Base-by-base conservation (phyloP, 2,797 vertebrate genomes). In the Neosalanx taihuensis region DNA sequence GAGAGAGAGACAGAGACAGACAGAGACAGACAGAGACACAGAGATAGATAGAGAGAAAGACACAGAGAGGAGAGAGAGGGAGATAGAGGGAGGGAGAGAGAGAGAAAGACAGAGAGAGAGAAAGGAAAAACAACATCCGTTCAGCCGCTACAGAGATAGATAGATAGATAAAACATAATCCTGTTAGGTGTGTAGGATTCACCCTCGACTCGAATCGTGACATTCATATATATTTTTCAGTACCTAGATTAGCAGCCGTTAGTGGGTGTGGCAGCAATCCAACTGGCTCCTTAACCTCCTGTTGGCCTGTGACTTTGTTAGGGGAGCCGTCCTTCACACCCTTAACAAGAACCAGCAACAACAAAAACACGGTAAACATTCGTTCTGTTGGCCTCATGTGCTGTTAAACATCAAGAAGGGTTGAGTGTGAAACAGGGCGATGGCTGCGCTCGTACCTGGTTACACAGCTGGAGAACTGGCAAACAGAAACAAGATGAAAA, bases 381-480 rank as follows among this genome's bases (percentile, higher is more conserved):
- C 26, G 30, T 61, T 61, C 23, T 30, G 23, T 30, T 46, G 41
- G 9, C 41, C 10, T 9, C 35, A 9, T 1, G 35, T 37, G 35
- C 35, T 7, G 35, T 7, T 7, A 41, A 41, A 12, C 12, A 12
- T 41, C 23, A 26, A 26, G 23, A 7, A 41, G 10, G 12, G 37
- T 41, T 2, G 51, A 2, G 18, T 56, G 51, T 56, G 5, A 53
- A 17, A 56, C 15, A 7, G 18, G 15, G 20, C 0, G n/a, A 18
- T 5, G 23, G 37, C 13, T 15, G 41, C 30, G 41, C 0, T 61
- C 81, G 41, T 78, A 90, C 89, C 83, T 81, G 20, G 65, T 64
- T 75, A 35, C 74, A 79, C 0, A 87, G 33, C 72, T 86, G 85
- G 35, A 79, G 70, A 72, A 88, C 89, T 90, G 85, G 31, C 87